A percentile compares a stretch with the other conserved stretches of the same genome.
Conservation (phyloP, 2,113 vertebrate species). For the Malurus elegans region DNA sequence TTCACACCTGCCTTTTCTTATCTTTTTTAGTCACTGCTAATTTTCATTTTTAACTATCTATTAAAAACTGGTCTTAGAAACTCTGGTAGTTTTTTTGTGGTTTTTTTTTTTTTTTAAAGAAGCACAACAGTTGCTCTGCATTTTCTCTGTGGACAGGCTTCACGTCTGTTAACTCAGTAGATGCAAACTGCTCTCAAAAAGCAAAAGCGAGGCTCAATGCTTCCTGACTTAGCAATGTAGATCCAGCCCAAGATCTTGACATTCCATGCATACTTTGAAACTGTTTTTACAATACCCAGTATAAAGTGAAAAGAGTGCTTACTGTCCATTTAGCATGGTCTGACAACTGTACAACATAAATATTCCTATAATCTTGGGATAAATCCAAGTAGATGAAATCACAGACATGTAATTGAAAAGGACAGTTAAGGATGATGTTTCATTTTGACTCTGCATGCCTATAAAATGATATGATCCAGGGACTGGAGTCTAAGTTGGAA, state of each 20-base stretch:
- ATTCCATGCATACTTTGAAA: neutral
- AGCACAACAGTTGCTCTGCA: neutral
- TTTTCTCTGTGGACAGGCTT: neutral
- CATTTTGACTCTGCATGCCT: constrained; percentile 22
- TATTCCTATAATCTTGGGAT: neutral
- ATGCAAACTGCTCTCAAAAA: neutral
- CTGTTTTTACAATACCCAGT: neutral
- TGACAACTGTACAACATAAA: constrained; percentile 26
- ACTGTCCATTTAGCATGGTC: neutral
- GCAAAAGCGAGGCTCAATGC: neutral
- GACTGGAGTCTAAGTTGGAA: neutral
- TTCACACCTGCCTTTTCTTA: neutral
- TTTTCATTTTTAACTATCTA: neutral
- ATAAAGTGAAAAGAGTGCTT: neutral
- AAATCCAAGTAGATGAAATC: constrained; percentile 3
- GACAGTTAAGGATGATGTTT: constrained; percentile 49
- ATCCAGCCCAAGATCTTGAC: neutral
- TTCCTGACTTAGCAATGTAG: neutral
- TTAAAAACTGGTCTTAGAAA: neutral
- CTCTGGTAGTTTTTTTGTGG: neutral
- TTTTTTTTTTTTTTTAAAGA: neutral
- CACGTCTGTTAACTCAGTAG: fast-evolving
- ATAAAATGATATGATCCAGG: constrained; percentile 25
- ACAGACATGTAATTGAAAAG: constrained; percentile 24
- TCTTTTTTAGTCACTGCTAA: neutral